Base-by-base conservation (phyloP, 2,888 invertebrate species). In the Caenorhabditis doughertyi region DNA sequence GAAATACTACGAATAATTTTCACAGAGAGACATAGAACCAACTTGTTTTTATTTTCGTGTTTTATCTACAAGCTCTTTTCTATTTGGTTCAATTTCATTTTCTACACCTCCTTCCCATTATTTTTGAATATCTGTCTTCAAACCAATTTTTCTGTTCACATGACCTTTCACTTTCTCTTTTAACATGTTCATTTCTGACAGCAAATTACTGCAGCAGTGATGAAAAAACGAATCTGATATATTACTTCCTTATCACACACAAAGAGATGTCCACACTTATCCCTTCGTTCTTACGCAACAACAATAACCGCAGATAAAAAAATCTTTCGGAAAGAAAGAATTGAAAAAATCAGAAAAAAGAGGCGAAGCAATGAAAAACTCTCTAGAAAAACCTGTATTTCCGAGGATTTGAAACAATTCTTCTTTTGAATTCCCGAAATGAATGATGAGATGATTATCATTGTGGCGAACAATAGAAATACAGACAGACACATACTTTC, bases 131-230 rank as follows among this genome's bases (percentile, higher is more conserved):
- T 51, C 16, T 67, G 53, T 23, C 67, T 29, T 53, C 53, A 27
- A 68, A 21, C 42, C 42, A 27, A 29, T 16, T 29, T 47, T 58
- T 42, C 25, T 42, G 18, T 71, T 70, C 70, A 70, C 56, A 70
- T 44, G 70, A 58, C 56, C 47, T 71, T 71, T 71, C 71, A 58
- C 71, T 58, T 71, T 58, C 58, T 21, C 55, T 55, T 27, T 25
- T n/a, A 21, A 39, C 23, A n/a, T 18, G 51, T 13, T 64, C 18
- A n/a, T 29, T 27, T 44, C 18, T 9, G 55, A 44, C 21, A 68
- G 51, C n/a, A 70, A 70, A 55, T 68, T 68, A 68, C 68, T 68
- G n/a, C 68, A 68, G n/a, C n/a, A n/a, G n/a, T n/a, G 68, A 55
- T 47, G 44, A 47, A 47, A 47, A 18, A 47, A 18, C 11, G 42